phyloP scores from a whole-genome alignment of 2,888 invertebrate genomes.

The Drosophila peninsularis region DNA sequence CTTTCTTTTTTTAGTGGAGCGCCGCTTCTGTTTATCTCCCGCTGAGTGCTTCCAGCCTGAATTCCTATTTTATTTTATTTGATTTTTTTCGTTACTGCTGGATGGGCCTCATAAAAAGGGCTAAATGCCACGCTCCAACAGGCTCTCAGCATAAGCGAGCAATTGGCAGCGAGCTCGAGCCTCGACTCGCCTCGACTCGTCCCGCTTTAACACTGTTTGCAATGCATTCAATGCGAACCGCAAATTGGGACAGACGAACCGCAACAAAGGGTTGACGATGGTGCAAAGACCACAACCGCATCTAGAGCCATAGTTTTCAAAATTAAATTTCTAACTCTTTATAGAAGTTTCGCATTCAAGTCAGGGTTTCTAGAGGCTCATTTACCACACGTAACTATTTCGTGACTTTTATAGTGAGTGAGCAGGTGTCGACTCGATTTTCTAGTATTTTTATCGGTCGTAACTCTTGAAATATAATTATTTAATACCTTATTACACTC shows the following conservation, averaged over 20 bases:
- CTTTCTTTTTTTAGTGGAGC: slow-evolving; percentile 18
- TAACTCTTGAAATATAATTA: not conserved
- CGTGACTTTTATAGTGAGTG: too few relatives aligned
- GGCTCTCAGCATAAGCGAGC: slow-evolving; percentile 22
- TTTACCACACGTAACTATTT: too few relatives aligned
- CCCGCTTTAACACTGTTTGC: slow-evolving; percentile 29
- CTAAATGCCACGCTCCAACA: slow-evolving; percentile 46
- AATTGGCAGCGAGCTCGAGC: slow-evolving; percentile 30
- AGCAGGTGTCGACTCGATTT: too few relatives aligned
- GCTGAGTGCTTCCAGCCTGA: slow-evolving; percentile 48
- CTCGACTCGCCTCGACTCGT: slow-evolving; percentile 1
- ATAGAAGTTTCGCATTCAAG: too few relatives aligned
- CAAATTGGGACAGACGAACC: slow-evolving; percentile 38
- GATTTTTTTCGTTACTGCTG: not conserved
- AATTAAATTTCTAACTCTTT: not conserved
- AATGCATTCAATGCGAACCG: slow-evolving; percentile 37
- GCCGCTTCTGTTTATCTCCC: slow-evolving; percentile 50
- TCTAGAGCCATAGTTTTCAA: slow-evolving; percentile 19
- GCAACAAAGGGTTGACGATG: slow-evolving; percentile 54
- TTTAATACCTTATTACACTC: too few relatives aligned
- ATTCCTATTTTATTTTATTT: slow-evolving; percentile 4
- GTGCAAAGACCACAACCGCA: slow-evolving; percentile 28
- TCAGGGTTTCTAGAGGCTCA: too few relatives aligned
- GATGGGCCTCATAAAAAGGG: slow-evolving; percentile 47
- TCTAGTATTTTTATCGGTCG: not conserved